Base-by-base conservation (phyloP, 2,113 vertebrate genomes). In the Phaethornis superciliosus region DNA sequence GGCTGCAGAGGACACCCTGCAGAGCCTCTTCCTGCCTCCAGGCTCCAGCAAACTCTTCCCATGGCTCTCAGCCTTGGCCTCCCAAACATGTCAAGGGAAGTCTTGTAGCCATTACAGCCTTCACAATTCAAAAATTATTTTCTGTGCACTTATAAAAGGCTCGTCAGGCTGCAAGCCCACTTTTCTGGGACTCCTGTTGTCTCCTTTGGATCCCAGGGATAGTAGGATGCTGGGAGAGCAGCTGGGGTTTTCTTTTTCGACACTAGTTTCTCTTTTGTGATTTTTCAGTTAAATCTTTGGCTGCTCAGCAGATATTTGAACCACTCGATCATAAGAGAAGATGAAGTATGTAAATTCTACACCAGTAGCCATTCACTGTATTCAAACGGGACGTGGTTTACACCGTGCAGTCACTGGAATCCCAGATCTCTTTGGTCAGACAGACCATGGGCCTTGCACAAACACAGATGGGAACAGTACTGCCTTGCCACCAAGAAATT, bases 401-500 rank as follows among this genome's bases (percentile, higher is more conserved):
- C 23, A 23, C 23, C 14, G 1, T 0, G 8, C 12, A 37, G 20
- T 26, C 83, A 37, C 71, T 32, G 37, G 27, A n/a, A 37, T 52
- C 81, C 63, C 63, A 28, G 55, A 12, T 20, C 27, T 67, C 63
- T 56, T 47, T 35, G 58, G n/a, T 22, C 2, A 80, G 68, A 17
- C 46, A 85, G 79, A 74, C 42, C 55, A 11, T 2, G 49, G 80
- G 35, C 15, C 52, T 37, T 33, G 21, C 71, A 86, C 20, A 76
- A 74, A 81, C 68, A 47, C 68, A 90, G 55, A 89, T 42, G 56
- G 18, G 85, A 51, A 55, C 4, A 1, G 56, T 80, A 42, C 88
- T 89, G 72, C 91, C 76, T 65, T 11, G 76, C 85, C 72, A 76
- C 27, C 60, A 11, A 86, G 79, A 59, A 70, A 91, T 93, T 40